These are phyloP conservation scores for Varecia variegata DNA, from an alignment of 2,797 vertebrate genomes.

Conservation along the genomic window DNA sequence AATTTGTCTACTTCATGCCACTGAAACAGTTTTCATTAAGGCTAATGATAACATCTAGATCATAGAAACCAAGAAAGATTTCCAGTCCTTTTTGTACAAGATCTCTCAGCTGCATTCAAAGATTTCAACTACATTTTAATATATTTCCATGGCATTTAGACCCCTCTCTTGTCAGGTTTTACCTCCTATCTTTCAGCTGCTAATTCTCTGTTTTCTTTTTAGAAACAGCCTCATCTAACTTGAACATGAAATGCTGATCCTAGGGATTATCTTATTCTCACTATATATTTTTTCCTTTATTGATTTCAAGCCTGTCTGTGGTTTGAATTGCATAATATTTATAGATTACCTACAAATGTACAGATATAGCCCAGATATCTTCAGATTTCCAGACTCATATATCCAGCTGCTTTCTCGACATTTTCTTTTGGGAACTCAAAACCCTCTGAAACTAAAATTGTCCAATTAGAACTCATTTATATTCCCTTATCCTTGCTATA, in stretches of 20 bases:
- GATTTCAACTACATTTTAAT: background rate
- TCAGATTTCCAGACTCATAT: background rate
- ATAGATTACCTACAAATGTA: background rate
- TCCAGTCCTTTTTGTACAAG: background rate
- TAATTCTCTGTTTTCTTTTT: background rate
- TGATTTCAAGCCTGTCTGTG: background rate
- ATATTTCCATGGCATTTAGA: background rate
- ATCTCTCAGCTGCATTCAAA: background rate
- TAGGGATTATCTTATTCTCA: background rate
- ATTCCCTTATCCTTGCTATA: background rate
- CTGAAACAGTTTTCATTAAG: background rate
- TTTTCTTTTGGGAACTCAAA: background rate
- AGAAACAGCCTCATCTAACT: background rate
- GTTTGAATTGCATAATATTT: background rate
- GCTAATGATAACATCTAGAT: background rate
- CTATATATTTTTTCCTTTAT: background rate
- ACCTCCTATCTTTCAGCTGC: background rate
- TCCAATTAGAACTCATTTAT: background rate
- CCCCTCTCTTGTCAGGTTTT: background rate
- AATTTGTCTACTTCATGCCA: background rate
- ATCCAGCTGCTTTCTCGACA: background rate
- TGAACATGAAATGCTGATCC: background rate
- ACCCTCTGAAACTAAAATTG: background rate
- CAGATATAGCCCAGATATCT: background rate
- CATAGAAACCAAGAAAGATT: background rate